phyloP scores from a whole-genome alignment of 2,888 invertebrate genomes.

The Acholoe squamosa region DNA sequence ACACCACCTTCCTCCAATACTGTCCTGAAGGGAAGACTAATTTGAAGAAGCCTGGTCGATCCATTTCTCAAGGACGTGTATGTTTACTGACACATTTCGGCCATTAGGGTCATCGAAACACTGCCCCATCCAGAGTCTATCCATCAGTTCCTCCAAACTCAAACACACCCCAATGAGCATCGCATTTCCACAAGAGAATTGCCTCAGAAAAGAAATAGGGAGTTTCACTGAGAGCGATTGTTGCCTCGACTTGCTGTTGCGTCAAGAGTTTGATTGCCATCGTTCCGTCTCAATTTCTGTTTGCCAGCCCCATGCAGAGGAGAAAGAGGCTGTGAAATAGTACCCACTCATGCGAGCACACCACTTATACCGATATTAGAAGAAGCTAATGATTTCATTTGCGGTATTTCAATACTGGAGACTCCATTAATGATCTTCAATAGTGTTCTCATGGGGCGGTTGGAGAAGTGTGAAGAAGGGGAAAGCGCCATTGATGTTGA shows the following conservation, averaged over 20 bases:
- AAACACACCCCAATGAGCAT: background rate
- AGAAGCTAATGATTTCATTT: background rate
- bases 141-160: background rate
- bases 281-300: background rate
- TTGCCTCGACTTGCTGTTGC: background rate
- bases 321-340: background rate
- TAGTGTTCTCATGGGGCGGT: background rate
- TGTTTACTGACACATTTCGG: slow-evolving; percentile 19
- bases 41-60: slow-evolving; percentile 11
- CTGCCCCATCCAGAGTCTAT: background rate
- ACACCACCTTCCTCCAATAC: too few relatives aligned
- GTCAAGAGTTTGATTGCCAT: background rate
- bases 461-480: too few relatives aligned
- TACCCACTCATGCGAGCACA: background rate
- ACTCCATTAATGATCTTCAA: background rate
- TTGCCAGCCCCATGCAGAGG: background rate
- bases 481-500: background rate
- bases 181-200: background rate
- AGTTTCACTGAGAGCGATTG: background rate
- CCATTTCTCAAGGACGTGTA: background rate
- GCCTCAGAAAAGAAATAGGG: background rate
- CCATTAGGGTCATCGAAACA: background rate
- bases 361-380: background rate
- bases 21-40: background rate
- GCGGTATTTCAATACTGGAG: background rate